Evolutionary conservation across 1,140 invertebrate genomes (phyloP).

Genomic region (Aphaenogaster floridana): DNA sequence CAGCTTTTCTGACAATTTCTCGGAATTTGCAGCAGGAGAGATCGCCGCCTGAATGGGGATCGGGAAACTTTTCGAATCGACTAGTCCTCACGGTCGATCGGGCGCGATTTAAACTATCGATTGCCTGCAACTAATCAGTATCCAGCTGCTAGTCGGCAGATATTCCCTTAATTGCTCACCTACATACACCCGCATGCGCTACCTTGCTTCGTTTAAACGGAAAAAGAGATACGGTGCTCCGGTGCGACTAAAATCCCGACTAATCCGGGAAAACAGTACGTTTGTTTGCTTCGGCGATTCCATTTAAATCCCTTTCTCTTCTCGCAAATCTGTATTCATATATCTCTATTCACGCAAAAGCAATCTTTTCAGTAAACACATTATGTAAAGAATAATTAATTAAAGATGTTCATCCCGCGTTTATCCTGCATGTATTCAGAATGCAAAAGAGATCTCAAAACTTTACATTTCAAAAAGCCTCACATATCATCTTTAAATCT

Average conservation of each 20-base stretch:
- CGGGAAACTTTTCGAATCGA: conserved; percentile 33
- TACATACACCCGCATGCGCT: background rate
- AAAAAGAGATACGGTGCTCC: conserved; percentile 39
- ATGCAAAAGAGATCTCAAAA: conserved; percentile 1
- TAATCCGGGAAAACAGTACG: conserved; percentile 33
- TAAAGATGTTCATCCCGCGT: background rate
- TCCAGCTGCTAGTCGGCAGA: conserved; percentile 5
- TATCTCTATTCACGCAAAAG: conserved; percentile 23
- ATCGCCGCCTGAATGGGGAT: conserved; percentile 19
- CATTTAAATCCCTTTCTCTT: conserved; percentile 29
- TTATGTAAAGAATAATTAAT: conserved; percentile 28
- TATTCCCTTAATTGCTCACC: conserved; percentile 36
- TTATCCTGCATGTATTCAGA: background rate
- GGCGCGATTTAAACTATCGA: conserved; percentile 43
- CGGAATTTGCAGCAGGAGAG: conserved; percentile 19
- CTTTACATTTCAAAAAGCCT: background rate
- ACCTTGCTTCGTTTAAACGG: conserved; percentile 8
- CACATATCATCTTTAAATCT: background rate
- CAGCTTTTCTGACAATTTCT: conserved; percentile 25
- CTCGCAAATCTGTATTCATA: background rate
- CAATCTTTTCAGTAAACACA: conserved; percentile 2
- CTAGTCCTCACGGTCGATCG: conserved; percentile 16
- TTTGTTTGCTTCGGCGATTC: conserved; percentile 29
- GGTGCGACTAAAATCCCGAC: conserved; percentile 26
- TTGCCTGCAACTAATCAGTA: conserved; percentile 44